phyloP scores from a whole-genome alignment of 1,140 invertebrate genomes.

The Lepidurus apus region DNA sequence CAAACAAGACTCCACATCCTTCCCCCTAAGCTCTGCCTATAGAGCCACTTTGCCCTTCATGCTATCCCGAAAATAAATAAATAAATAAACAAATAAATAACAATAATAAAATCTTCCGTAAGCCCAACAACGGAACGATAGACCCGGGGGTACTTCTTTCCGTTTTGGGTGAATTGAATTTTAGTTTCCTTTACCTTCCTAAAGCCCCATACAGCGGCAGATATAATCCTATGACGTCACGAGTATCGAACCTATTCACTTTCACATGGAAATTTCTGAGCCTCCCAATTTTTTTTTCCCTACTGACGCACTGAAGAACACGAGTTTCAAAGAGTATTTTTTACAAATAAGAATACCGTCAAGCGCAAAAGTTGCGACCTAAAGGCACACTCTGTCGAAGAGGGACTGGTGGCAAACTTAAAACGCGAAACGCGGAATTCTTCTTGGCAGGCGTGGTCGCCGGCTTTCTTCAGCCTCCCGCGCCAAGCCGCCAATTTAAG shows the following conservation, averaged over 20 bases:
- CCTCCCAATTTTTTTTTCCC: neutral
- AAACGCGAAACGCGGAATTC: neutral
- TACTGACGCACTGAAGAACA: neutral
- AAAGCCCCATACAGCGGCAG: neutral
- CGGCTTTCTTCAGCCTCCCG: neutral
- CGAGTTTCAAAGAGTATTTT: neutral
- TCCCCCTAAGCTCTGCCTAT: no score
- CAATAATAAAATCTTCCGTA: no score
- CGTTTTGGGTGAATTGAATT: neutral
- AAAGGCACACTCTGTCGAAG: slow-evolving; percentile 12
- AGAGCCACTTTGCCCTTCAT: no score
- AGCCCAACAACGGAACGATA: no score
- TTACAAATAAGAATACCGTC: neutral
- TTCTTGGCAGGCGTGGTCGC: neutral
- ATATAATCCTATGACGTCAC: slow-evolving; percentile 3
- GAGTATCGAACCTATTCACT: neutral
- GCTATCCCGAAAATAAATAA: no score
- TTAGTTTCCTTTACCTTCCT: neutral
- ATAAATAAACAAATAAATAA: no score
- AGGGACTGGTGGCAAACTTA: neutral
- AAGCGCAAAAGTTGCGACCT: neutral
- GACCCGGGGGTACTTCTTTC: neutral
- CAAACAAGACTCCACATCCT: no score
- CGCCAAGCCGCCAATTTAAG: neutral
- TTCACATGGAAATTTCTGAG: neutral